Evolutionary conservation across 2,888 invertebrate genomes (phyloP).

Genomic region (Caenorhabditis japonica): DNA sequence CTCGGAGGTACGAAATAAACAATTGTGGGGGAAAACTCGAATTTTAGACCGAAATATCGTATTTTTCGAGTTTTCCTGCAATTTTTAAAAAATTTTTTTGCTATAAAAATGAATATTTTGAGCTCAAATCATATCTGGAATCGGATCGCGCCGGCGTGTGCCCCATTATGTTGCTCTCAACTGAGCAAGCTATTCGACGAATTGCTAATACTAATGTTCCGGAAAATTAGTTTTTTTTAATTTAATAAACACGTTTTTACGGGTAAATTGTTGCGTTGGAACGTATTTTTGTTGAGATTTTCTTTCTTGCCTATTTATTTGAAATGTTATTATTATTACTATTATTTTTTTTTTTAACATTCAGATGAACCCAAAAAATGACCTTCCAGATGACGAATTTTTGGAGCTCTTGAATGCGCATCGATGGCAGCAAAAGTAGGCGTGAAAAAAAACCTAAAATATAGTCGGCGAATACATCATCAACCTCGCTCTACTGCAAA

Average conservation of each 20-base stretch:
- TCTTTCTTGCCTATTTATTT: neutral
- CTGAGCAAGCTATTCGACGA: constrained; percentile 19
- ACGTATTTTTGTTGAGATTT: neutral
- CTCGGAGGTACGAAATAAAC: constrained; percentile 16
- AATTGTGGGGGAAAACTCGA: too few species aligned
- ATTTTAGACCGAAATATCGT: neutral
- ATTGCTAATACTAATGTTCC: constrained; percentile 4
- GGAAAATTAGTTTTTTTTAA: neutral
- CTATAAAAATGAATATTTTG: constrained; percentile 6
- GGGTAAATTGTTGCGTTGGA: too few species aligned
- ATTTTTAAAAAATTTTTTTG: neutral
- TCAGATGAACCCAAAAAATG: too few species aligned
- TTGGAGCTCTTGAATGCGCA: neutral
- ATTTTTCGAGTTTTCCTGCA: neutral
- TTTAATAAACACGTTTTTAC: constrained; percentile 1
- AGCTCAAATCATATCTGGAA: constrained; percentile 17
- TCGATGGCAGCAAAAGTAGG: neutral
- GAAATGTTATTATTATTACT: neutral
- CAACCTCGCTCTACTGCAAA: too few species aligned
- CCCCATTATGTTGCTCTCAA: constrained; percentile 7
- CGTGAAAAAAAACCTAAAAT: too few species aligned
- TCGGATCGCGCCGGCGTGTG: constrained; percentile 21
- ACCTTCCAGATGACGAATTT: constrained; percentile 5
- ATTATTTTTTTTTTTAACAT: constrained; percentile 8
- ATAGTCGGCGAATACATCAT: too few species aligned